Conservation (phyloP, 2,113 vertebrate genomes). For the Drymodes brunneopygia region DNA sequence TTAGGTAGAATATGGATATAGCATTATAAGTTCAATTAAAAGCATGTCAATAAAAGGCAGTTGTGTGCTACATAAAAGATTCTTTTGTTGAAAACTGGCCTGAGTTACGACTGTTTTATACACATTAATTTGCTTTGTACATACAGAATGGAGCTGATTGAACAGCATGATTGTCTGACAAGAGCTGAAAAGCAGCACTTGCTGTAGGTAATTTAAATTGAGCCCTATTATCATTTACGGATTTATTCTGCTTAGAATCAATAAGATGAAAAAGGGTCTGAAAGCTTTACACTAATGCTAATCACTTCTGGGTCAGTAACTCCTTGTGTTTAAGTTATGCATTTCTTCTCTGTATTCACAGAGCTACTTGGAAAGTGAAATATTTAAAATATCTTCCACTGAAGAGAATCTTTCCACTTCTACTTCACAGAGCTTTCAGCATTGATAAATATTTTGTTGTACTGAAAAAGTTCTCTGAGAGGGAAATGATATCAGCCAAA, state of each 20-base stretch:
- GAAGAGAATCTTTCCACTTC: not conserved
- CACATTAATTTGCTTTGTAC: slow-evolving; percentile 68
- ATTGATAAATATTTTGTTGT: slow-evolving; percentile 1
- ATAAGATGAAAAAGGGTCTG: slow-evolving; percentile 59
- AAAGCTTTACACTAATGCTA: slow-evolving; percentile 61
- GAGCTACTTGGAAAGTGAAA: slow-evolving; percentile 25
- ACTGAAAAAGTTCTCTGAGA: slow-evolving; percentile 7
- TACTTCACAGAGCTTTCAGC: slow-evolving; percentile 7
- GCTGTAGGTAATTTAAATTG: slow-evolving; percentile 73
- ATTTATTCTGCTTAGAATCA: slow-evolving; percentile 71
- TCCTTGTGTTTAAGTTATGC: slow-evolving; percentile 55
- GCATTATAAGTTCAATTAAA: slow-evolving; percentile 51
- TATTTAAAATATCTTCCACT: slow-evolving; percentile 50
- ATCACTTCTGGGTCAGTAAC: slow-evolving; percentile 64
- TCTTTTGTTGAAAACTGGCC: slow-evolving; percentile 52
- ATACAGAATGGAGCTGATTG: slow-evolving; percentile 53
- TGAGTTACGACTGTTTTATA: slow-evolving; percentile 61
- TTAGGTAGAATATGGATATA: slow-evolving; percentile 16
- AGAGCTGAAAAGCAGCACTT: slow-evolving; percentile 64
- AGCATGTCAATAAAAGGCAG: slow-evolving; percentile 34
- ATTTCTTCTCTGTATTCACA: slow-evolving; percentile 32
- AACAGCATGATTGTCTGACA: slow-evolving; percentile 47
- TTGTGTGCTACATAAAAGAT: slow-evolving; percentile 46
- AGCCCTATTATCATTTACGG: slow-evolving; percentile 66
- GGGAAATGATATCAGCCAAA: not conserved